Evolutionary conservation across 2,113 vertebrate genomes (phyloP), one percentile per base, ranked within the genome.

Genomic region (Odobenus rosmarus): DNA sequence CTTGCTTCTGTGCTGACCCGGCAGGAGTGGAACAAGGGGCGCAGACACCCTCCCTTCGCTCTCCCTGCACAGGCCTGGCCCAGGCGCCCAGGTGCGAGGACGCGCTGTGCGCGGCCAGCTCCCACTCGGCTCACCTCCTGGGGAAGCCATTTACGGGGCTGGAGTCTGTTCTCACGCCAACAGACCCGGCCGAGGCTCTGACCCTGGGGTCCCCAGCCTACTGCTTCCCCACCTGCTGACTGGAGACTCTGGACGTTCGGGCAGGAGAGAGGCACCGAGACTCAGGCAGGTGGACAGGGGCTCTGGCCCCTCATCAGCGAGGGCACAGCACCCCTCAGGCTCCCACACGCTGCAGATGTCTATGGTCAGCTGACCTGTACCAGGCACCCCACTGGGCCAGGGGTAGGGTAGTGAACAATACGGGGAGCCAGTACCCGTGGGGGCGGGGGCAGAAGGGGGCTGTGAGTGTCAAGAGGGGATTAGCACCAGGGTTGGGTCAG

Each of bases 301-400:
- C 3, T 15, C 74, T 0, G 8, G 57, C 10, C 57, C 85, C 46
- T 85, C 0, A 0, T 9, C 57, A 51, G 42, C 0, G 0, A 19
- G 57, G 31, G 14, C 42, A n/a, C 21, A 42, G 39, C 26, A 10
- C 31, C 91, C 77, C 71, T 79, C 10, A 23, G 85, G 72, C 90
- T 81, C 24, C 39, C 42, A 11, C 3, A 2, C 9, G 9, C 62
- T 7, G n/a, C 31, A 61, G 49, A 42, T 3, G 36, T 62, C 62
- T 1, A 0, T 19, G 67, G 59, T 28, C 59, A 36, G 42, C 51
- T 67, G 67, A 42, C 82, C 51, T 0, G 5, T n/a, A 84, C 28
- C n/a, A 15, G 33, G 59, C 16, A 4, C 6, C 31, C 13, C 14
- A 3, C 0, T 53, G 7, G 23, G 24, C 64, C 39, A 33, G 64